Conservation (phyloP, 1,140 invertebrate species). For the Aporrectodea caliginosa region DNA sequence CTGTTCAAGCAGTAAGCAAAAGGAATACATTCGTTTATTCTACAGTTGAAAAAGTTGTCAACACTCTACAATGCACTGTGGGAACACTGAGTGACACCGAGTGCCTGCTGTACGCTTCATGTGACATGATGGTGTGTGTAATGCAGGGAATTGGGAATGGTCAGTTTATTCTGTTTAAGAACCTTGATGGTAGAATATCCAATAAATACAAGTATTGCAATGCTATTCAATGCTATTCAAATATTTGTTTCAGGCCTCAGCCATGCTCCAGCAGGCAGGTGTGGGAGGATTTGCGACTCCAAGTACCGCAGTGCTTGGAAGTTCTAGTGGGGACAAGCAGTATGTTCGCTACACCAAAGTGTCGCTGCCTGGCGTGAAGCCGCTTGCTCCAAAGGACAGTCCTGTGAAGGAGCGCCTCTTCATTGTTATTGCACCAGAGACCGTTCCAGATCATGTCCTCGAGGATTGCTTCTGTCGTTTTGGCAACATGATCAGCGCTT, state of each 20-base stretch:
- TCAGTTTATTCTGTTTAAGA: no score
- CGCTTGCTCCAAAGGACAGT: neutral
- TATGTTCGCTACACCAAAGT: neutral
- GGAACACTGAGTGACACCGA: no score
- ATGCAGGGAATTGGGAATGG: no score
- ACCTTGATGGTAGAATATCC: no score
- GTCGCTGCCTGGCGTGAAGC: neutral
- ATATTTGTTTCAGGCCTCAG: neutral
- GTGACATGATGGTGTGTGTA: no score
- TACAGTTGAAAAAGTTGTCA: no score
- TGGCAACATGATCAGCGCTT: conserved; percentile 87
- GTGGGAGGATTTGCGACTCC: neutral
- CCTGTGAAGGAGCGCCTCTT: conserved; percentile 48
- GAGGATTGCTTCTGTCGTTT: conserved; percentile 86
- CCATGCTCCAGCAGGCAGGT: neutral
- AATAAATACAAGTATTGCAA: no score
- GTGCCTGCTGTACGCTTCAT: no score
- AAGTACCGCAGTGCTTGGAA: neutral
- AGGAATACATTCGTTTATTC: no score
- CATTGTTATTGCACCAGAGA: conserved; percentile 64
- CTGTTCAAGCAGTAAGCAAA: no score
- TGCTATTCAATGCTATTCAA: no score
- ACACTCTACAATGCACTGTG: no score
- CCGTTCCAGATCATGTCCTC: conserved; percentile 73
- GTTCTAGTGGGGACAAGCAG: neutral